Evolutionary conservation across 2,113 vertebrate genomes (phyloP), one percentile per base, ranked within the genome.

Genomic region (Eudyptes chrysolophus): DNA sequence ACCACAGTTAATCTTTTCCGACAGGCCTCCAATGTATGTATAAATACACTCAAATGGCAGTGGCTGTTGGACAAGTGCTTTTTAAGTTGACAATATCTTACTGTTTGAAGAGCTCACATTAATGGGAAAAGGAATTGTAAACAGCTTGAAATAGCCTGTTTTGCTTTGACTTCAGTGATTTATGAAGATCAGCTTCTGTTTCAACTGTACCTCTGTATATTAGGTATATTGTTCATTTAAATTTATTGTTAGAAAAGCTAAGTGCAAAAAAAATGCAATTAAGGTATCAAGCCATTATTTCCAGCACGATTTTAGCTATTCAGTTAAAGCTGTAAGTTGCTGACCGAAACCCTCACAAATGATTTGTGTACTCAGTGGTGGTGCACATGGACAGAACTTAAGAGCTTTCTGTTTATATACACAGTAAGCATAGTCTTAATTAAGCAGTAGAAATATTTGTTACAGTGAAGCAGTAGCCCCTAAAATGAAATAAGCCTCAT

Each of bases 1-100:
- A 76, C 60, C 77, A 52, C 38, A 48, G 83, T 34, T 98, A 96
- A 97, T 96, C 96, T 93, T 72, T 92, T 96, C 89, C 87, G 79
- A 60, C 79, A 38, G 78, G 70, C 75, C 70, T 88, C 48, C 27
- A 21, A 2, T 5, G 2, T 42, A 44, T 6, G 52, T 69, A 72
- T 94, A 84, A 95, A 94, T 69, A 87, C 2, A 13, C 52, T 65
- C 70, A 79, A 83, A 84, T 4, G 7, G 80, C 70, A 58, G 44
- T 4, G 20, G 55, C 55, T 66, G 36, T 7, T 17, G 3, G 26
- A 84, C 64, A 60, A 64, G 36, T 34, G n/a, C 52, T 76, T 85
- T 57, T 64, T 32, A 74, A 71, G 27, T 64, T 92, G 74, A 40
- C 4, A 7, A 2, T 21, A 30, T 36, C 38, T 82, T 46, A 4